These are phyloP conservation scores for Syngnathus rostellatus DNA, from an alignment of 2,797 vertebrate genomes.

Conservation along the genomic window DNA sequence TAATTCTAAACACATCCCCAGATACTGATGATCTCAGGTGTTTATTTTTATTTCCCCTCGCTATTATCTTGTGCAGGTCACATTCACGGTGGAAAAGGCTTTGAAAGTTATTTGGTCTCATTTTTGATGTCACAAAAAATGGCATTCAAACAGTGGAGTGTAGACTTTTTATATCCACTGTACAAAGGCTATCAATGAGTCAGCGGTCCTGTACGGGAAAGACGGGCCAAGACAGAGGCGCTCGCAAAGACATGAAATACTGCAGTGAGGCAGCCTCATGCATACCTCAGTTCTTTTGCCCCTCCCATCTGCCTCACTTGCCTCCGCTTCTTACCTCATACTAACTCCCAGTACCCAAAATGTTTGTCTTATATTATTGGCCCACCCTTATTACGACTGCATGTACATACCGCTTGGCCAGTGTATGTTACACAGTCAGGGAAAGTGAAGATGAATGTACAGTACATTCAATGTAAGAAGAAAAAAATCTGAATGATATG, in stretches of 20 bases:
- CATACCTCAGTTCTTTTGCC: constrained; percentile 36
- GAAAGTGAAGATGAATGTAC: constrained; percentile 8
- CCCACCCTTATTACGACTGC: background rate
- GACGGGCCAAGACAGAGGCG: constrained; percentile 39
- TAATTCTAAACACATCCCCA: too few relatives aligned
- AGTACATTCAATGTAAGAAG: too few relatives aligned
- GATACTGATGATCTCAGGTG: too few relatives aligned
- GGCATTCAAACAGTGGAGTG: background rate
- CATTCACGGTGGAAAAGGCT: background rate
- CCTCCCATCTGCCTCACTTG: constrained; percentile 38
- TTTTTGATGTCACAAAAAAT: background rate
- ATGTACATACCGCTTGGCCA: background rate
- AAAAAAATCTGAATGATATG: background rate
- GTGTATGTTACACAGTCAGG: constrained; percentile 19
- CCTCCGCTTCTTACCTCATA: constrained; percentile 12
- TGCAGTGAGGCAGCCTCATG: constrained; percentile 53
- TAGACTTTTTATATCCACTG: background rate
- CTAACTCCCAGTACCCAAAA: background rate
- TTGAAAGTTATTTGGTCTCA: background rate
- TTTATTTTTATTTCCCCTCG: too few relatives aligned
- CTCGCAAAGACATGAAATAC: constrained; percentile 57
- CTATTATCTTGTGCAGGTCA: background rate
- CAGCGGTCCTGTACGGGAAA: constrained; percentile 40
- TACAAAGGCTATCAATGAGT: constrained; percentile 39
- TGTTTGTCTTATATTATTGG: too few relatives aligned